Conservation (phyloP, 2,888 invertebrate species). For the Cabera pusaria region DNA sequence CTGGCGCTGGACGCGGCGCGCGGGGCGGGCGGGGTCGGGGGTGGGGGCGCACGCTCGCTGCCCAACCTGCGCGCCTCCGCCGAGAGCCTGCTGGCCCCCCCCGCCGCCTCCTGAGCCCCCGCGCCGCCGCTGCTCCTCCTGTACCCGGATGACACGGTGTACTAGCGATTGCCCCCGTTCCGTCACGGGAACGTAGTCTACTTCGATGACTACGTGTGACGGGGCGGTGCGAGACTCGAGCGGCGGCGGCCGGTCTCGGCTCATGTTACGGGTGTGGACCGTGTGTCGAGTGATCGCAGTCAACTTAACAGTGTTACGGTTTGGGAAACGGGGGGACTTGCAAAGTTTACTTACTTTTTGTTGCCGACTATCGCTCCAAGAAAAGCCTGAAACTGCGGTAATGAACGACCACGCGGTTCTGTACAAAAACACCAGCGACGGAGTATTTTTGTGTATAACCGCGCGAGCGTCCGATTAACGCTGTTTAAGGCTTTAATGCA, state of each 20-base stretch:
- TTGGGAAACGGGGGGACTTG: too few species aligned
- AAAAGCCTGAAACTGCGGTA: too few species aligned
- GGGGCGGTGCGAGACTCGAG: constrained; percentile 16
- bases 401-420: too few species aligned
- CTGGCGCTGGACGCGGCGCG: constrained; percentile 76
- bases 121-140: constrained; percentile 50
- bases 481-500: too few species aligned
- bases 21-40: constrained; percentile 62
- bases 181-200: constrained; percentile 28
- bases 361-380: too few species aligned
- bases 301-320: too few species aligned
- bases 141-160: constrained; percentile 70
- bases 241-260: background rate
- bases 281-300: too few species aligned
- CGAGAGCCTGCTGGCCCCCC: constrained; percentile 49
- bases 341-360: too few species aligned
- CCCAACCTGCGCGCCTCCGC: constrained; percentile 88
- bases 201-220: constrained; percentile 34
- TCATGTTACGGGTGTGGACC: too few species aligned
- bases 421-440: too few species aligned
- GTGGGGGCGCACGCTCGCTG: constrained; percentile 75
- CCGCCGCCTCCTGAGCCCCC: constrained; percentile 78
- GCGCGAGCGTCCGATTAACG: too few species aligned
- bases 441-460: too few species aligned
- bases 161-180: constrained; percentile 49